Evolutionary conservation across 2,888 invertebrate species (phyloP).

Genomic region (Morpho helenor): DNA sequence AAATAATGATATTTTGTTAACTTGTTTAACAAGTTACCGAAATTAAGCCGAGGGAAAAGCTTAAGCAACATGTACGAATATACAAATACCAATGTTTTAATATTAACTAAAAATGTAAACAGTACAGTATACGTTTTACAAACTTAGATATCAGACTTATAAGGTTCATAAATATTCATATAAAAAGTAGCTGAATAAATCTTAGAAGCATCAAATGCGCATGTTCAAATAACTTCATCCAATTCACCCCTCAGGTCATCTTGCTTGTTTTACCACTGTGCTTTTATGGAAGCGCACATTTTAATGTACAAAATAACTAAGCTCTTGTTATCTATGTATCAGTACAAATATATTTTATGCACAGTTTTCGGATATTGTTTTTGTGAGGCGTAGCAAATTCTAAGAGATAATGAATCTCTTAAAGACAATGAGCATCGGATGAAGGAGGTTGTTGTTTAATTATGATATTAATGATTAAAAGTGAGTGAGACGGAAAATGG

Average conservation of each 20-base stretch:
- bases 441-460: conserved; percentile 41
- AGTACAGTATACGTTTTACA: too few relatives aligned
- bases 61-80: too few relatives aligned
- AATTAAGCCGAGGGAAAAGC: too few relatives aligned
- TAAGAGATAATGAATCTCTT: conserved; percentile 25
- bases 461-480: conserved; percentile 47
- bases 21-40: too few relatives aligned
- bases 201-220: conserved; percentile 46
- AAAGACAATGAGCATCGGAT: conserved; percentile 19
- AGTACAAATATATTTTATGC: conserved; percentile 4
- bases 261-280: conserved; percentile 49
- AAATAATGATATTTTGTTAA: too few relatives aligned
- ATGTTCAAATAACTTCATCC: conserved; percentile 73
- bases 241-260: conserved; percentile 66
- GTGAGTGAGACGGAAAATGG: conserved; percentile 61
- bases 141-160: too few relatives aligned
- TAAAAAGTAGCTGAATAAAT: too few relatives aligned
- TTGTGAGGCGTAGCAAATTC: conserved; percentile 20
- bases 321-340: conserved; percentile 12
- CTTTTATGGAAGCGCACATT: conserved; percentile 39
- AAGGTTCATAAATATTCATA: too few relatives aligned
- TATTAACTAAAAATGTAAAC: too few relatives aligned
- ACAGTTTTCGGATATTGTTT: conserved; percentile 3
- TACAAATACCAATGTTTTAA: too few relatives aligned
- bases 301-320: conserved; percentile 31